These are phyloP conservation scores for Samia ricini DNA, from an alignment of 1,140 invertebrate species.

Conservation along the genomic window DNA sequence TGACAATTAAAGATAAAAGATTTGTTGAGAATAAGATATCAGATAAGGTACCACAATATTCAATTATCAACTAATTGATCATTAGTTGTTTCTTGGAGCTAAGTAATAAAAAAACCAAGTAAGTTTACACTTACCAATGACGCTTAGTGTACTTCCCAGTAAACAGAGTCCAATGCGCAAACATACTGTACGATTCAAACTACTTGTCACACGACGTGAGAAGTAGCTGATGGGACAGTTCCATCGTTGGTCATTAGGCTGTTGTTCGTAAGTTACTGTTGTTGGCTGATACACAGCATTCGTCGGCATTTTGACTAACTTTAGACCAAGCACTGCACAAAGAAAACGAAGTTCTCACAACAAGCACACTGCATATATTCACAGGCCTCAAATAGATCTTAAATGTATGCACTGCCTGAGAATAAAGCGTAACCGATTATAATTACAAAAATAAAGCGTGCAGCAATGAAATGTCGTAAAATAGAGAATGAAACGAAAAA, in stretches of 20 bases:
- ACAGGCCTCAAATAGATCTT: slow-evolving; percentile 18
- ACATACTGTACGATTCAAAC: slow-evolving; percentile 68
- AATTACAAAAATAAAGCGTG: slow-evolving; percentile 7
- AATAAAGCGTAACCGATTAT: slow-evolving; percentile 8
- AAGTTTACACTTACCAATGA: slow-evolving; percentile 53
- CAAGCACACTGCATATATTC: slow-evolving; percentile 21
- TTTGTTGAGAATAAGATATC: too few relatives aligned
- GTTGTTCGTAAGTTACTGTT: slow-evolving; percentile 83
- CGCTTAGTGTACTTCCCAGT: slow-evolving; percentile 60
- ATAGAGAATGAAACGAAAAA: not conserved
- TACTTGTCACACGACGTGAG: slow-evolving; percentile 76
- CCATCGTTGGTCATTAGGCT: slow-evolving; percentile 73
- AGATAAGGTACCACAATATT: too few relatives aligned
- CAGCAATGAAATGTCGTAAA: not conserved
- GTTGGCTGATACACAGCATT: slow-evolving; percentile 85
- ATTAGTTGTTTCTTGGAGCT: not conserved
- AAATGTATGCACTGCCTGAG: slow-evolving; percentile 16
- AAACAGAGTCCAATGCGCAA: slow-evolving; percentile 62
- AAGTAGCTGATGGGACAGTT: slow-evolving; percentile 79
- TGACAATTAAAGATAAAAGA: too few relatives aligned
- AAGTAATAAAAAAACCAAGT: not conserved
- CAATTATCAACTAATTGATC: not conserved
- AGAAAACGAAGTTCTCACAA: slow-evolving; percentile 21
- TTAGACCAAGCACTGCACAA: slow-evolving; percentile 25
- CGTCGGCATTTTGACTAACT: slow-evolving; percentile 76